Conservation (phyloP, 2,797 vertebrate genomes). For the Danionella dracula region DNA sequence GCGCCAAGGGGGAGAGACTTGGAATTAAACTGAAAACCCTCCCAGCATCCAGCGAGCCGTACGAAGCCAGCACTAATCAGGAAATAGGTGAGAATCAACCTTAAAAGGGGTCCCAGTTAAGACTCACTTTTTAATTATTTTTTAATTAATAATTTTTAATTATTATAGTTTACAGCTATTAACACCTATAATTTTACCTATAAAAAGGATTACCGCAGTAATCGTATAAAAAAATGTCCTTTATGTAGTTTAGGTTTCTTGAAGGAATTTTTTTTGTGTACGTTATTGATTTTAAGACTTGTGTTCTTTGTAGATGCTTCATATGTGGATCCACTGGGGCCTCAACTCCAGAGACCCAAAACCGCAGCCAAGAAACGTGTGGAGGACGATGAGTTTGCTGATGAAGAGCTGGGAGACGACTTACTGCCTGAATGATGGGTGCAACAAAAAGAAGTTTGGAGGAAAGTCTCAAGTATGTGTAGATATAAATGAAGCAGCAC, state of each 20-base stretch:
- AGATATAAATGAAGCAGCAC: too few species aligned
- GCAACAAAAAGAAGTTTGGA: not conserved
- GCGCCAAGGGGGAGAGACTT: conserved; percentile 80
- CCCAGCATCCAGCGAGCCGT: conserved; percentile 81
- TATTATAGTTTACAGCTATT: too few species aligned
- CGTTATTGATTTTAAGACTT: too few species aligned
- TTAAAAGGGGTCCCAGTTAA: too few species aligned
- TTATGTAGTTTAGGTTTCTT: too few species aligned
- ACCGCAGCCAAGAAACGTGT: conserved; percentile 80
- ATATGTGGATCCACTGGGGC: conserved; percentile 89
- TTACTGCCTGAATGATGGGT: conserved; percentile 81
- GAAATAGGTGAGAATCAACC: conserved; percentile 78
- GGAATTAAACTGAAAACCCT: conserved; percentile 80
- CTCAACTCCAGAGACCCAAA: conserved; percentile 89
- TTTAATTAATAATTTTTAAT: too few species aligned
- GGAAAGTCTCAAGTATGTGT: not conserved
- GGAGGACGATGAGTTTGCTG: conserved; percentile 91
- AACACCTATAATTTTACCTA: too few species aligned
- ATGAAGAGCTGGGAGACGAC: conserved; percentile 92
- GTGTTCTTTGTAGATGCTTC: conserved; percentile 75
- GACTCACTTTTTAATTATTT: too few species aligned
- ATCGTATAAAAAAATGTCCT: too few species aligned
- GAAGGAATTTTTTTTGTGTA: too few species aligned
- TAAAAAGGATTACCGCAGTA: too few species aligned
- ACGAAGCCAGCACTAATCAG: conserved; percentile 80